These are phyloP conservation scores for Scytalopus superciliaris DNA, from an alignment of 2,113 vertebrate species.

Conservation along the genomic window DNA sequence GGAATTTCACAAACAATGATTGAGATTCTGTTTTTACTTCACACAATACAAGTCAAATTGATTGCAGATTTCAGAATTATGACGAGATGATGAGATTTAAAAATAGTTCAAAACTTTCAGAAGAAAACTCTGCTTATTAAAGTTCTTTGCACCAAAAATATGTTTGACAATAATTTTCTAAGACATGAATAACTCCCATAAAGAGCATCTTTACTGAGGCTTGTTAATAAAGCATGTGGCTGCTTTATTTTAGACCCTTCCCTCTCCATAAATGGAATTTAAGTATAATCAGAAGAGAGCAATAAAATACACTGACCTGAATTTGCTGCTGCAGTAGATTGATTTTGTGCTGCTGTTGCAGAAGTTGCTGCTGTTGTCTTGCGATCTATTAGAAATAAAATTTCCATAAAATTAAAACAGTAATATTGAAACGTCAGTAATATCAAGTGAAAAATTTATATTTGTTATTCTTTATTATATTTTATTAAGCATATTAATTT, in stretches of 20 bases:
- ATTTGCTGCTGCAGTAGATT: conserved; percentile 99
- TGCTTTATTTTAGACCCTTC: conserved; percentile 61
- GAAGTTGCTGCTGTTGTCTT: conserved; percentile 98
- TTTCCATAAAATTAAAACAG: conserved; percentile 70
- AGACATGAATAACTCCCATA: neutral
- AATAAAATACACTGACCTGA: conserved; percentile 93
- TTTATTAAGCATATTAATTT: neutral
- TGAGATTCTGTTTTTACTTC: neutral
- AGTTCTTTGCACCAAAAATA: neutral
- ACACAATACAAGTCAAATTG: neutral
- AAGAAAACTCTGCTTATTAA: neutral
- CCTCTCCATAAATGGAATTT: conserved; percentile 53
- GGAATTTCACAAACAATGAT: neutral
- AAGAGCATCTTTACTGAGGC: conserved; percentile 11
- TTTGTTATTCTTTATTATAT: conserved; percentile 20
- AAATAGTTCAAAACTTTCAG: neutral
- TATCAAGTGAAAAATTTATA: conserved; percentile 1
- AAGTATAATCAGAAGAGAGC: conserved; percentile 68
- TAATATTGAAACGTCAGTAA: conserved; percentile 57
- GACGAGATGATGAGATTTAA: neutral
- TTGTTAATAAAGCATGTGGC: conserved; percentile 24
- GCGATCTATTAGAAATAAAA: conserved; percentile 89
- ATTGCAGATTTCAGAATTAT: conserved; percentile 5
- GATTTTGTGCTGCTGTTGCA: conserved; percentile 99
- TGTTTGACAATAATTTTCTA: neutral